Evolutionary conservation across 2,888 invertebrate species (phyloP), one percentile per base, ranked within the genome.

Genomic region (Craniophora ligustri): DNA sequence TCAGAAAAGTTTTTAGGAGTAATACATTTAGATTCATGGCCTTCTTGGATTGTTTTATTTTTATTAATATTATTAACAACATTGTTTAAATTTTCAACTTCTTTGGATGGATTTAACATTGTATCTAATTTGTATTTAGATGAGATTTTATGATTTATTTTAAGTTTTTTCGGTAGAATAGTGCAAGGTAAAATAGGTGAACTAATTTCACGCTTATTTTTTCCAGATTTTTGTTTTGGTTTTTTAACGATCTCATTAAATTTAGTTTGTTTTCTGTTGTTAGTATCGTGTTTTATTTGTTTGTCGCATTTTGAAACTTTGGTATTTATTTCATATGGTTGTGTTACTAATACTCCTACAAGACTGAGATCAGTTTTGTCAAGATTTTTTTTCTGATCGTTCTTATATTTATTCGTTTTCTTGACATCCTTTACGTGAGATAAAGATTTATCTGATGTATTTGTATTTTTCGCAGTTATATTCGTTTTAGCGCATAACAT

Each of bases 151-250:
- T 26, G 18, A 39, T 46, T 41, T n/a, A 15, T 39, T 45, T 36
- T 62, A 23, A 15, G 28, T 32, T 64, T 67, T 16, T 65, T 70
- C 18, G 19, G 8, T 13, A 54, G 1, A 46, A 28, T 28, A 32
- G 32, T 57, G 23, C 64, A 61, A 23, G 39, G 61, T 8, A 70
- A 13, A 19, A 70, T 70, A 4, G 70, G 70, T 0, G 70, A 70
- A 18, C 47, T 54, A 10, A 35, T 44, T 57, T 64, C 49, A 11
- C 5, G 5, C 14, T 53, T 47, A 11, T 18, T 39, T 11, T 49
- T 35, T 30, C 39, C 30, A 11, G 6, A 26, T 7, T 26, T 48
- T 42, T 56, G 50, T 36, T 10, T 10, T 14, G 30, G 14, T 16
- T 54, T 54, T 19, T 34, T 57, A 21, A 2, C 11, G 18, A 6